Base-by-base conservation (phyloP, 2,113 vertebrate genomes). In the Rhabdornis inornatus region DNA sequence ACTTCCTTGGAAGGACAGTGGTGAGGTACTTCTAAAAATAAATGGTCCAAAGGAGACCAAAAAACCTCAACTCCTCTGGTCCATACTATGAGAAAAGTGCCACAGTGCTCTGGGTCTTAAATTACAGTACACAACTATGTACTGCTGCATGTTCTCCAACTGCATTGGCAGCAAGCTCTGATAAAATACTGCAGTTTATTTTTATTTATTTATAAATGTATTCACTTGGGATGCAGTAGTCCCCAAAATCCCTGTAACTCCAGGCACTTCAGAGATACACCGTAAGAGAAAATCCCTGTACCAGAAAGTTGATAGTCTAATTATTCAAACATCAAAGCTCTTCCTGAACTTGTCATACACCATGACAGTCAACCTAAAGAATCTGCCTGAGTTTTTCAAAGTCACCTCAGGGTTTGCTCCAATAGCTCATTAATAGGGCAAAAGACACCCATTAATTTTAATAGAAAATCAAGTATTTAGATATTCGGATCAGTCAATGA, bases 301-400 rank as follows among this genome's bases (percentile, higher is more conserved):
- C 68, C 85, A 87, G 49, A 92, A 91, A 95, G 59, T 35, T 95
- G 64, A 90, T 31, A 52, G 47, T 39, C 76, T 89, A 92, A 97
- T 95, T 96, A 96, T 64, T 95, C 90, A 93, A 40, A 94, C 88
- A 96, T 96, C 96, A 96, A 96, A 97, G 92, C 83, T 83, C 27
- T 44, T 90, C 64, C 88, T 83, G 64, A 93, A 89, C 80, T 86
- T 89, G 83, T 93, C 90, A 93, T 52, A 94, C 6, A 68, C 60
- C 68, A 53, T 61, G 83, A 31, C 88, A 94, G 88, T 44, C 90
- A 96, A 79, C 64, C 69, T 87, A 90, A 94, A 64, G 88, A 90
- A 93, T 78, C 52, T 92, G 76, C 44, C 28, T 71, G 80, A 88
- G 63, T 75, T 92, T 92, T 92, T 61, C 90, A 94, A 94, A 94